Evolutionary conservation across 2,888 invertebrate species (phyloP).

Genomic region (Gortyna flavago): DNA sequence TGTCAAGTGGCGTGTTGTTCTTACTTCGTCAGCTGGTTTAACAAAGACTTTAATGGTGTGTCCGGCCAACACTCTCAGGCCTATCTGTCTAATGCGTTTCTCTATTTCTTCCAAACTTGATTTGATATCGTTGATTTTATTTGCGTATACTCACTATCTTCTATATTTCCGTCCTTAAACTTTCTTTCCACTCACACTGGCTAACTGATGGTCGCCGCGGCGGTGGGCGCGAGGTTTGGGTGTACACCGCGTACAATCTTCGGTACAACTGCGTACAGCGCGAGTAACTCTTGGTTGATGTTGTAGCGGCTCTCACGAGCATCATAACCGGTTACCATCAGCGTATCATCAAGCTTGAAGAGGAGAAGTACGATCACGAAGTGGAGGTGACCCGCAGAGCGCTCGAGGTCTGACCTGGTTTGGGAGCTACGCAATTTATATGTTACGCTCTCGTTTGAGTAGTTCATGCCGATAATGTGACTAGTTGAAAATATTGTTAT

Average conservation of each 20-base stretch:
- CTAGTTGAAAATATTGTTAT: conserved; percentile 84
- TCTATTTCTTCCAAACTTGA: conserved; percentile 83
- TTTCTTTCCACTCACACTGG: conserved; percentile 80
- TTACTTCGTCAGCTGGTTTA: conserved; percentile 82
- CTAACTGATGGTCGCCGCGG: conserved; percentile 77
- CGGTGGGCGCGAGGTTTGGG: conserved; percentile 63
- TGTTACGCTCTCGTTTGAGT: conserved; percentile 86
- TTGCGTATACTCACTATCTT: conserved; percentile 79
- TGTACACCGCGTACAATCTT: conserved; percentile 45
- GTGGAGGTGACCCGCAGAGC: conserved; percentile 98
- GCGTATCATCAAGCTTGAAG: conserved; percentile 95
- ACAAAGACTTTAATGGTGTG: conserved; percentile 77
- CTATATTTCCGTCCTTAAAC: conserved; percentile 78
- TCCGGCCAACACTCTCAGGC: conserved; percentile 77
- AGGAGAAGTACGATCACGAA: conserved; percentile 99
- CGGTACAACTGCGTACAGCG: conserved; percentile 58
- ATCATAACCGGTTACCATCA: conserved; percentile 94
- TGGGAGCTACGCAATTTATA: conserved; percentile 79
- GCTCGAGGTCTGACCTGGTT: conserved; percentile 95
- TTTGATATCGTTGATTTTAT: conserved; percentile 80
- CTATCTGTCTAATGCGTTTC: conserved; percentile 83
- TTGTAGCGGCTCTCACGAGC: conserved; percentile 92
- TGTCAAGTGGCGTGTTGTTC: conserved; percentile 86
- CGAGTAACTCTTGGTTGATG: conserved; percentile 86
- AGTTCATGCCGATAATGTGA: conserved; percentile 88